A percentile compares a stretch with the other conserved stretches of the same genome.
Evolutionary conservation across 1,140 invertebrate genomes (phyloP).

Genomic region (Drosophila nigromelanica): DNA sequence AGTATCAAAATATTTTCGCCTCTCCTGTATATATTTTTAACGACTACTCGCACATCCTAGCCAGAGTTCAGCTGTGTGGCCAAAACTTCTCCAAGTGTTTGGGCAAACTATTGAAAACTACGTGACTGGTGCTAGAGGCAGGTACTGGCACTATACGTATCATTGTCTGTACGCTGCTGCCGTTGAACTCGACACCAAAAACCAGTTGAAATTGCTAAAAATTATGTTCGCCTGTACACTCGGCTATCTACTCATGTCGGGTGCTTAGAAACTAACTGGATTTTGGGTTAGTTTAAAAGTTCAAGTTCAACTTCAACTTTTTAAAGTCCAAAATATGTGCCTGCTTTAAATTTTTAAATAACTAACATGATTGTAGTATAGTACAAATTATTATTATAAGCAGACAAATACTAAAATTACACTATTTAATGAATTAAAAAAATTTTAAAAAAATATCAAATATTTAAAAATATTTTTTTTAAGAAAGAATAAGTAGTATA

Average conservation of each 20-base stretch:
- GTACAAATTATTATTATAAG: no score
- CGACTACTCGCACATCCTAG: background rate
- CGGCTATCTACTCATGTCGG: conserved; percentile 5
- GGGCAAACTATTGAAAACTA: conserved; percentile 59
- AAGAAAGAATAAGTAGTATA: no score
- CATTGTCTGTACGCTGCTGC: conserved; percentile 59
- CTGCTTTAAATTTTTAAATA: no score
- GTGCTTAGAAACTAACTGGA: background rate
- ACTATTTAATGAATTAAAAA: no score
- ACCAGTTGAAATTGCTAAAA: conserved; percentile 70
- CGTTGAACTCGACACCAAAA: conserved; percentile 25
- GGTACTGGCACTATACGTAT: conserved; percentile 65
- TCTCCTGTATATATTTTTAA: background rate
- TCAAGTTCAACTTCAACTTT: background rate
- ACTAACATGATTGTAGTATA: no score
- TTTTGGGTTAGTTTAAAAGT: conserved; percentile 14
- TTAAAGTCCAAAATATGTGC: background rate
- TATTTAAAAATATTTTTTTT: no score
- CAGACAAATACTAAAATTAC: no score
- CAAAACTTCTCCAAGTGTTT: conserved; percentile 63
- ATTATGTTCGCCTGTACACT: conserved; percentile 43
- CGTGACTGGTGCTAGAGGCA: conserved; percentile 58
- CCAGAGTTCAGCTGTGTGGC: background rate
- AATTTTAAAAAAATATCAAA: no score
- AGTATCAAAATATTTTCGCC: background rate